Evolutionary conservation across 2,113 vertebrate species (phyloP).

Genomic region (Vombatus ursinus): DNA sequence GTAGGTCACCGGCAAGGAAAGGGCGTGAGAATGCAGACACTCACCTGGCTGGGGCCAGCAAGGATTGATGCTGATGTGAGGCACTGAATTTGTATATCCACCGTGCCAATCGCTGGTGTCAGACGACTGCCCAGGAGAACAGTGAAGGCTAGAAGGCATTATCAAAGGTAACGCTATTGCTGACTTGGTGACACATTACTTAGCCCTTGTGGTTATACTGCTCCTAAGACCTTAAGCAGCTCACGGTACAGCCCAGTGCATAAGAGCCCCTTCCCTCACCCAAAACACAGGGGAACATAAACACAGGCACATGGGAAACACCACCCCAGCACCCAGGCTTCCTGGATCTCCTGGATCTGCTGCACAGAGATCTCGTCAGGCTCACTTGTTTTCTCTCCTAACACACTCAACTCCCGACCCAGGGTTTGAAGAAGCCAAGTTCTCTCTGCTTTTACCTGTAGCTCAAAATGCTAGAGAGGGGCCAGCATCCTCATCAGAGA

Average conservation of each 20-base stretch:
- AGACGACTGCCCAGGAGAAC: background rate
- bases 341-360: too few species aligned
- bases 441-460: background rate
- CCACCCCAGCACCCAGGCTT: background rate
- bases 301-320: background rate
- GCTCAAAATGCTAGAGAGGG: background rate
- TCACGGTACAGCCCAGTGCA: background rate
- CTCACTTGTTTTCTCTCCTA: background rate
- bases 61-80: background rate
- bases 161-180: background rate
- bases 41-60: background rate
- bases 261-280: fast-evolving
- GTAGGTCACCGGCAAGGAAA: background rate
- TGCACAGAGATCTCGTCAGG: background rate
- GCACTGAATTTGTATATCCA: background rate
- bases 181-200: background rate
- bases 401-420: background rate
- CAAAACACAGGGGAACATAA: background rate
- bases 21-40: background rate
- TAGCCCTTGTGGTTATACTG: background rate
- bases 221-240: background rate
- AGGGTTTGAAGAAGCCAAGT: too few species aligned
- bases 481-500: background rate
- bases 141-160: background rate
- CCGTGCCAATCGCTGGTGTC: background rate